Percentiles rank a stretch among this genome's conserved stretches.
These are phyloP conservation scores for Ciconia stormi DNA, from an alignment of 2,113 vertebrate species.

Conservation along the genomic window DNA sequence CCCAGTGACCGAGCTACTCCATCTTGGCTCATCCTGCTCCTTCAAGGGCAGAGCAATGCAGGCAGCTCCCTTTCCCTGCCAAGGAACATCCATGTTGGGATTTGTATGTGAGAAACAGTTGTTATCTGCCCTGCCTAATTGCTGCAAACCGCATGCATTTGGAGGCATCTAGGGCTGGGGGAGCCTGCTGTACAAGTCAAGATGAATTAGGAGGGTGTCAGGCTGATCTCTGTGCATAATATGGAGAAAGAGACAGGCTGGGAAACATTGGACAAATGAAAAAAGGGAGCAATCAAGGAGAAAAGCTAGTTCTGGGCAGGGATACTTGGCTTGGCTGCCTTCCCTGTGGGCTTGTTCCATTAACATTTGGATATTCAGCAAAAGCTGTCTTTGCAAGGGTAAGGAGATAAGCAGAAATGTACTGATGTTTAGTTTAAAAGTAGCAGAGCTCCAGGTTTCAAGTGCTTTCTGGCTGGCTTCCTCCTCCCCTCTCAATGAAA, in stretches of 20 bases:
- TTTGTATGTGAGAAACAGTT: not conserved
- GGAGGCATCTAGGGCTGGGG: not conserved
- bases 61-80: not conserved
- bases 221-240: not conserved
- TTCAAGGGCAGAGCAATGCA: not conserved
- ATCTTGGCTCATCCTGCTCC: not conserved
- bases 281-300: conserved; percentile 52
- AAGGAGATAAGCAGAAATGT: conserved; percentile 53
- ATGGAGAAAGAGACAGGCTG: not conserved
- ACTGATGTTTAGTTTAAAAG: conserved; percentile 59
- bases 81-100: not conserved
- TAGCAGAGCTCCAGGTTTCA: conserved; percentile 37
- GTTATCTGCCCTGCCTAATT: not conserved
- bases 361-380: conserved; percentile 25
- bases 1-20: not conserved
- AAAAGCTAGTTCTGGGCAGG: conserved; percentile 39
- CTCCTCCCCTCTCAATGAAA: conserved; percentile 12
- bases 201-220: conserved; percentile 36
- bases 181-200: not conserved
- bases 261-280: not conserved
- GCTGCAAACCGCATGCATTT: not conserved
- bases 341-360: conserved; percentile 47
- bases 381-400: conserved; percentile 36
- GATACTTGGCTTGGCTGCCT: conserved; percentile 42
- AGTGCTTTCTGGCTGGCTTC: conserved; percentile 39